phyloP scores from a whole-genome alignment of 53 echinoderm and acorn worm genomes.

The Paelopatides confundens region DNA sequence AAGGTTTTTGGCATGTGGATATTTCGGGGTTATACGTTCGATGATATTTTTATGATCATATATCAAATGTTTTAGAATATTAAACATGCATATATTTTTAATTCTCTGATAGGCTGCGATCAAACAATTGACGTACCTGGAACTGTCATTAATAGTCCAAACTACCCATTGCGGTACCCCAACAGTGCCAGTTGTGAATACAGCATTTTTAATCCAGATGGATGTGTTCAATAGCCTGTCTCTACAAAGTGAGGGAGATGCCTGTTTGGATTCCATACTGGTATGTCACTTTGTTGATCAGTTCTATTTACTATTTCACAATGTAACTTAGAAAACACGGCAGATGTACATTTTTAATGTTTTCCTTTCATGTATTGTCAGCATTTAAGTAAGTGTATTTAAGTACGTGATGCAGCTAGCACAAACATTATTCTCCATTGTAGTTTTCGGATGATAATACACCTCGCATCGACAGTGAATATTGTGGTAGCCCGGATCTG shows the following conservation, averaged over 20 bases:
- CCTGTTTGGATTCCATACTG: background rate
- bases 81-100: too few species aligned
- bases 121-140: background rate
- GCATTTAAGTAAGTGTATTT: too few species aligned
- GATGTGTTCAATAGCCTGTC: background rate
- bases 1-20: too few species aligned
- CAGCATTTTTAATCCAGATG: background rate
- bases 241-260: background rate
- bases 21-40: too few species aligned
- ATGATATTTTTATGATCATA: too few species aligned
- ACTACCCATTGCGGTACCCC: slow-evolving; percentile 26
- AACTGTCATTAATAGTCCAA: background rate
- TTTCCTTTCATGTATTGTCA: too few species aligned
- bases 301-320: too few species aligned
- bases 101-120: slow-evolving; percentile 41
- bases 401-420: too few species aligned
- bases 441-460: slow-evolving; percentile 4
- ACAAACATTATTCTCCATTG: background rate
- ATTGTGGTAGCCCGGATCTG: slow-evolving; percentile 12
- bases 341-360: too few species aligned
- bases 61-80: too few species aligned
- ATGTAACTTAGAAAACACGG: too few species aligned
- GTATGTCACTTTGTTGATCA: too few species aligned
- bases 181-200: slow-evolving; percentile 28
- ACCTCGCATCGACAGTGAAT: background rate